phyloP scores from a whole-genome alignment of 2,888 invertebrate species.

The Luperina nickerlii region DNA sequence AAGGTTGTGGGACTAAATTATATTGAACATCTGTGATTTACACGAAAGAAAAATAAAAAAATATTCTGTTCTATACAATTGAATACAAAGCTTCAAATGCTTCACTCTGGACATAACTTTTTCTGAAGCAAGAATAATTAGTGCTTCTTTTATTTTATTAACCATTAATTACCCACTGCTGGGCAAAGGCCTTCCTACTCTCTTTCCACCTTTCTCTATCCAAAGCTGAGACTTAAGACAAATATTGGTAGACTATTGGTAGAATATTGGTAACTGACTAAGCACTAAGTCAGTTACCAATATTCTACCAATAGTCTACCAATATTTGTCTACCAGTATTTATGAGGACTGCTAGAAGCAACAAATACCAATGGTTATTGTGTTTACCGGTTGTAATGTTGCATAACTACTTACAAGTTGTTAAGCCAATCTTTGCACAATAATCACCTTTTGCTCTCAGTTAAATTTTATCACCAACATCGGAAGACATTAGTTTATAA shows the following conservation, averaged over 20 bases:
- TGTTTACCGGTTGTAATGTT: constrained; percentile 44
- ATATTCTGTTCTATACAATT: neutral
- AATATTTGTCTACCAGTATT: neutral
- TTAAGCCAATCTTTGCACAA: constrained; percentile 21
- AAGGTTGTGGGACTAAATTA: neutral
- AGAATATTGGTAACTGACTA: no score
- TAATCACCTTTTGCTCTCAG: constrained; percentile 24
- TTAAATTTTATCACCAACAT: constrained; percentile 24
- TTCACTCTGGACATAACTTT: neutral
- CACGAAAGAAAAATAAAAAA: neutral
- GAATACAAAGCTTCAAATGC: neutral
- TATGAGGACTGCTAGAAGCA: neutral
- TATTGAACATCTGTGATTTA: neutral
- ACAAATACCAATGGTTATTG: constrained; percentile 18
- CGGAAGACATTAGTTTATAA: constrained; percentile 1
- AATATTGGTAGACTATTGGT: no score
- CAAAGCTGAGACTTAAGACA: neutral
- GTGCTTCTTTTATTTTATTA: neutral
- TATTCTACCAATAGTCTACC: no score
- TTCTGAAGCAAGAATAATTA: neutral
- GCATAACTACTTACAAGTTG: constrained; percentile 32
- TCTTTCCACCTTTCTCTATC: neutral
- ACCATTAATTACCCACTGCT: neutral
- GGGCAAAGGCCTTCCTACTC: neutral
- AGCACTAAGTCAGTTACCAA: no score